These are phyloP conservation scores for Dryadula phaetusa DNA, from an alignment of 2,888 invertebrate genomes.

Conservation along the genomic window DNA sequence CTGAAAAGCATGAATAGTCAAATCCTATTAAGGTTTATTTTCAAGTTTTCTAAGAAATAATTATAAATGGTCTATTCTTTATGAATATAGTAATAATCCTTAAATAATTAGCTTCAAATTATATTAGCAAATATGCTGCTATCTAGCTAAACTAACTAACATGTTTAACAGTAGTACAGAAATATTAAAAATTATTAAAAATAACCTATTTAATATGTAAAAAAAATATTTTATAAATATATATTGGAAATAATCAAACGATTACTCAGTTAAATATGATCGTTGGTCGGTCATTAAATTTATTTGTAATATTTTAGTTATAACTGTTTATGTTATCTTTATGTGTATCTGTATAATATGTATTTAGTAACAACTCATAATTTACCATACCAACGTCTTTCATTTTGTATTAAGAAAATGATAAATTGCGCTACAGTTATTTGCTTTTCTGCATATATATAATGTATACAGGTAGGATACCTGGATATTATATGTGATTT, in stretches of 20 bases:
- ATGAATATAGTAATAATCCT: background rate
- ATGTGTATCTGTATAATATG: too few species aligned
- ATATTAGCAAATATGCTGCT: background rate
- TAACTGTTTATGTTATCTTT: too few species aligned
- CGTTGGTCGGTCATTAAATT: too few species aligned
- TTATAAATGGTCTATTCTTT: background rate
- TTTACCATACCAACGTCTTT: background rate
- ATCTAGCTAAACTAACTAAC: too few species aligned
- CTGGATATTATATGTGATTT: background rate
- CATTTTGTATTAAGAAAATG: conserved; percentile 2
- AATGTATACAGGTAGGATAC: background rate
- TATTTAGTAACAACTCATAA: background rate
- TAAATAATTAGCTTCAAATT: background rate
- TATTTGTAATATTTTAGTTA: too few species aligned
- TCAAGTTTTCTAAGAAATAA: conserved; percentile 60
- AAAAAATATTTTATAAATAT: too few species aligned
- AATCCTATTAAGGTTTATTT: conserved; percentile 67
- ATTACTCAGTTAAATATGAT: too few species aligned
- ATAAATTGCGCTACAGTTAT: background rate
- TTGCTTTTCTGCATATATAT: background rate
- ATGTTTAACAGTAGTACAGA: too few species aligned
- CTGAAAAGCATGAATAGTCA: conserved; percentile 60
- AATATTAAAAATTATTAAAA: too few species aligned
- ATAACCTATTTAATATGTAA: too few species aligned
- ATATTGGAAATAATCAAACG: too few species aligned